Evolutionary conservation across 2,888 invertebrate genomes (phyloP), one percentile per base, ranked within the genome.

Genomic region (Gari tellinella): DNA sequence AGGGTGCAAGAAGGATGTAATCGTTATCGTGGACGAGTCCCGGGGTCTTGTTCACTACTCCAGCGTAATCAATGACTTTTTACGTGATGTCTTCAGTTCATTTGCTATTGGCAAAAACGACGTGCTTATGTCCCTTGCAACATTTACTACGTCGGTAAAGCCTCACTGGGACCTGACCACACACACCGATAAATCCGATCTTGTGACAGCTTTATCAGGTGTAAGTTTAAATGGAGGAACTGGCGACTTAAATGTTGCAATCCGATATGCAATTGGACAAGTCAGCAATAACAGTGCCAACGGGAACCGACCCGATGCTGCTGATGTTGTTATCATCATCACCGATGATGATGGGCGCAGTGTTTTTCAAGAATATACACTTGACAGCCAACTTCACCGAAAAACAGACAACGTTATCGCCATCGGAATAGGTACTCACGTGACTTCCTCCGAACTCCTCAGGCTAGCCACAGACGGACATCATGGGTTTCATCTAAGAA

Each of bases 1-100:
- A 66, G 66, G 55, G 1, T 67, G 67, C 31, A 23, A n/a, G 43
- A 60, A 52, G 19, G 61, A 67, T 17, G 19, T 67, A 0, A 48
- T 61, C 19, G 25, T 67, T 2, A 19, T 67, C 2, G 48, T 67
- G 15, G 67, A 67, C 31, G 67, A 67, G 26, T 67, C 67, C 1
- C 10, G 2, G 5, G 37, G 38, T 10, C 46, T 55, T 46, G 12
- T 10, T 17, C 17, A 1, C 17, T 1, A n/a, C 19, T 40, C 46
- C 17, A 10, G 17, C 8, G 46, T 10, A 0, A 19, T 67, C 3
- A 25, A 48, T 10, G 38, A 25, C 25, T 60, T 67, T 21, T 45
- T 67, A 4, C 14, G 26, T 0, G 12, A 25, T 14, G 10, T 67
- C 8, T 55, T 60, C 15, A 38, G 40, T 0, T n/a, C 49, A 3